These are phyloP conservation scores for Diadumene lineata DNA, from an alignment of 92 coral and sea anemone genomes.

Conservation along the genomic window DNA sequence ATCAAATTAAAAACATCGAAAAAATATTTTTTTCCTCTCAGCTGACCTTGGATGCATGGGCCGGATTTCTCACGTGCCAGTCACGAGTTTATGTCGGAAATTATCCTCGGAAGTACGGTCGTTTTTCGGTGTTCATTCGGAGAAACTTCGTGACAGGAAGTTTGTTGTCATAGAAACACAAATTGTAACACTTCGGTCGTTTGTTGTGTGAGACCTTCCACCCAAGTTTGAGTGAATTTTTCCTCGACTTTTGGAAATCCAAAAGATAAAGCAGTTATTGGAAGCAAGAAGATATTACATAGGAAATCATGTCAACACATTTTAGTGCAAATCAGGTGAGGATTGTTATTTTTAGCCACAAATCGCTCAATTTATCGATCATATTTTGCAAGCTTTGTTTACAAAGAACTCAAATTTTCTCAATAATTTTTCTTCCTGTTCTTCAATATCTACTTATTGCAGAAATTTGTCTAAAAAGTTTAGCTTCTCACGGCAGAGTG, in stretches of 20 bases:
- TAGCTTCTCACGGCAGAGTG: no score
- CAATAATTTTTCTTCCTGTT: no score
- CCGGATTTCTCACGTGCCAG: conserved; percentile 5
- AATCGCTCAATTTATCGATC: no score
- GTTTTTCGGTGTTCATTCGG: conserved; percentile 20
- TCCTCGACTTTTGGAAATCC: not conserved
- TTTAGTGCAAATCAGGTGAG: conserved; percentile 98
- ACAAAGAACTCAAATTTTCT: no score
- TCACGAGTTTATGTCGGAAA: conserved; percentile 2
- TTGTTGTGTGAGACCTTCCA: not conserved
- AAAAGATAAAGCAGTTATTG: not conserved
- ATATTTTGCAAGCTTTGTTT: no score
- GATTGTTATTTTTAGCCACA: no score
- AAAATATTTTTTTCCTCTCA: not conserved
- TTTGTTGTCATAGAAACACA: conserved; percentile 35
- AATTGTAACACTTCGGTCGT: conserved; percentile 1
- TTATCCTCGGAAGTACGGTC: not conserved
- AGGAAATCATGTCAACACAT: conserved; percentile 85
- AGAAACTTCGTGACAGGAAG: not conserved
- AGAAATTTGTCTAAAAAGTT: no score
- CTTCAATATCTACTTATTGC: no score
- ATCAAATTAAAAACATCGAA: not conserved
- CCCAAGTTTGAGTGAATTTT: not conserved
- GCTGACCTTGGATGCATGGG: conserved; percentile 1
- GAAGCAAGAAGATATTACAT: not conserved